Evolutionary conservation across 2,113 vertebrate genomes (phyloP).

Genomic region (Irena cyanogastra): DNA sequence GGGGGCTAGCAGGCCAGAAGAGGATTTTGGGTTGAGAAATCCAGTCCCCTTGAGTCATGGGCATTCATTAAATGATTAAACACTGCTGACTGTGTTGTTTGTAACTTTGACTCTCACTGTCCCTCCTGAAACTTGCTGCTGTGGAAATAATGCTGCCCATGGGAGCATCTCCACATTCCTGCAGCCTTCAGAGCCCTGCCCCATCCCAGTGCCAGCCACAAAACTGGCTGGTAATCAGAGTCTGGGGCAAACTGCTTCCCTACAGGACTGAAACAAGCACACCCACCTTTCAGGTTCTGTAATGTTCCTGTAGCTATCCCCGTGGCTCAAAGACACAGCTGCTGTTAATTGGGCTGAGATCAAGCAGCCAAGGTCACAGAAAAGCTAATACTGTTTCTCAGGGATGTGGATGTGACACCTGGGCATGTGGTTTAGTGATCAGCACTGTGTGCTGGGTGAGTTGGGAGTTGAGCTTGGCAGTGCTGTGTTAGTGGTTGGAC

Average conservation of each 20-base stretch:
- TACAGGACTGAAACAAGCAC: background rate
- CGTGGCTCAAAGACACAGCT: background rate
- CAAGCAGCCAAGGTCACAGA: background rate
- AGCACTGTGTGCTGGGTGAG: background rate
- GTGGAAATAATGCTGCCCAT: background rate
- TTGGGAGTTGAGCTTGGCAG: background rate
- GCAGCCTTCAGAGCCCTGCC: background rate
- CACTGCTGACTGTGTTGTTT: background rate
- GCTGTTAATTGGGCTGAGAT: background rate
- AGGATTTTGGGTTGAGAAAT: background rate
- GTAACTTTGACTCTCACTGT: background rate
- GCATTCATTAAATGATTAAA: background rate
- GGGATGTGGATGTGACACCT: background rate
- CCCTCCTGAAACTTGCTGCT: background rate
- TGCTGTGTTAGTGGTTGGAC: background rate
- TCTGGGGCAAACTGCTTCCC: background rate
- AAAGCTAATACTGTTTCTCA: background rate
- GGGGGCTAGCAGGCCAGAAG: background rate
- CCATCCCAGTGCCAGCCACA: background rate
- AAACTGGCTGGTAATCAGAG: background rate
- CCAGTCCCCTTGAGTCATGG: background rate
- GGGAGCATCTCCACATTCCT: background rate
- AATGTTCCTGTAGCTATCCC: background rate
- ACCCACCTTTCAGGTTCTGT: background rate
- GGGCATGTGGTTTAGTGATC: background rate